Percentiles rank a stretch among this genome's conserved stretches.
These are phyloP conservation scores for Heteronetta atricapilla DNA, from an alignment of 2,113 vertebrate genomes.

Conservation along the genomic window DNA sequence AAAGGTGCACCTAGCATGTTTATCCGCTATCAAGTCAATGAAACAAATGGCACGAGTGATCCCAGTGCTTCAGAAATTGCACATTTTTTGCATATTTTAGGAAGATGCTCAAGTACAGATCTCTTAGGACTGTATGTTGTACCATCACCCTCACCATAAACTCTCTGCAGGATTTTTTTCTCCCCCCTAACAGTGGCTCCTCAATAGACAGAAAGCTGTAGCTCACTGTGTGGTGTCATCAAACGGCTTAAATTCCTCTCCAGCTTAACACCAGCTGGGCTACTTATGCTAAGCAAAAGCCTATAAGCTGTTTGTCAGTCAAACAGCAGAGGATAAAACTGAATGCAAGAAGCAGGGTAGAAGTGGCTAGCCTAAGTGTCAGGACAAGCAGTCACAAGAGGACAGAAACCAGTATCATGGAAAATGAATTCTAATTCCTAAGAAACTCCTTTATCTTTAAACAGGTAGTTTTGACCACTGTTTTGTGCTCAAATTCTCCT, in stretches of 20 bases:
- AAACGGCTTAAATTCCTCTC: not conserved
- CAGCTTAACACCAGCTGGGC: not conserved
- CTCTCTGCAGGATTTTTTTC: not conserved
- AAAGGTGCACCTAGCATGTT: not conserved
- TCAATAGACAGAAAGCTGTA: not conserved
- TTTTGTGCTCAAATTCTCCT: not conserved
- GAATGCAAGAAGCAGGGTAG: not conserved
- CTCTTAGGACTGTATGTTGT: not conserved
- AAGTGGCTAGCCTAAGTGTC: not conserved
- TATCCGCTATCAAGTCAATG: not conserved
- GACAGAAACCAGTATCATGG: not conserved
- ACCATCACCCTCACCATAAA: not conserved
- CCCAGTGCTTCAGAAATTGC: not conserved
- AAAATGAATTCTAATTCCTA: not conserved
- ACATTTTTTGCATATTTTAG: not conserved
- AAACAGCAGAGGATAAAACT: not conserved
- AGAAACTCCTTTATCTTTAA: not conserved
- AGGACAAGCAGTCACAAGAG: not conserved
- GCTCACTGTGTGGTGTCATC: not conserved
- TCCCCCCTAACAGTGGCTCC: not conserved
- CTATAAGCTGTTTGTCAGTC: not conserved
- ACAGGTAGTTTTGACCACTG: not conserved
- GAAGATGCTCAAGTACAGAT: not conserved
- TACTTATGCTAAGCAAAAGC: slow-evolving; percentile 14
- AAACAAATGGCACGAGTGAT: not conserved